phyloP scores from a whole-genome alignment of 2,888 invertebrate species.

The Lasioglossum vierecki region DNA sequence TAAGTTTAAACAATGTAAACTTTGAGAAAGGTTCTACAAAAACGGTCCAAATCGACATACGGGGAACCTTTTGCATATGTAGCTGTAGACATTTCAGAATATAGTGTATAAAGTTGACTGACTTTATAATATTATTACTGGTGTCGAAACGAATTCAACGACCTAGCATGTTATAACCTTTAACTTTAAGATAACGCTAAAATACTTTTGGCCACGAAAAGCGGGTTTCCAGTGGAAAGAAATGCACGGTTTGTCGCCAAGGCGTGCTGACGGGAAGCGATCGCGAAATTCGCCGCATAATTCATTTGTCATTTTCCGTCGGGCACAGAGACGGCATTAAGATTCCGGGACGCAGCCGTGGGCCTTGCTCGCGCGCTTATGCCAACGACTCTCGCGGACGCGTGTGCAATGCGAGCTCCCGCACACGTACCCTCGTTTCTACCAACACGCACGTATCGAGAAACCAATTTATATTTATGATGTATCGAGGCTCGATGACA shows the following conservation, averaged over 20 bases:
- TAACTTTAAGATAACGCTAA: too few relatives aligned
- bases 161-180: too few relatives aligned
- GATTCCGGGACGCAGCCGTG: slow-evolving; percentile 48
- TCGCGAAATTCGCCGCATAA: slow-evolving; percentile 34
- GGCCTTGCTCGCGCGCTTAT: slow-evolving; percentile 20
- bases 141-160: too few relatives aligned
- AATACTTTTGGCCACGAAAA: too few relatives aligned
- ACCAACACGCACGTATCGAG: slow-evolving; percentile 60
- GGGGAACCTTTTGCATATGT: too few relatives aligned
- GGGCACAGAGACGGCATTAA: slow-evolving; percentile 51
- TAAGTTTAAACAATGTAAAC: too few relatives aligned
- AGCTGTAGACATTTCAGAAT: too few relatives aligned
- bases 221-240: neutral
- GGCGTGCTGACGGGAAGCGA: neutral
- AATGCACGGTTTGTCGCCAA: neutral
- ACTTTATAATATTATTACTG: too few relatives aligned
- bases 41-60: too few relatives aligned
- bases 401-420: slow-evolving; percentile 13
- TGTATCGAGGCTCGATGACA: slow-evolving; percentile 77
- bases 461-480: slow-evolving; percentile 76
- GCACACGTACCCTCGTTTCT: slow-evolving; percentile 60
- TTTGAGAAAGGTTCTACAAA: too few relatives aligned
- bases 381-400: slow-evolving; percentile 52
- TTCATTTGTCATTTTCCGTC: slow-evolving; percentile 54
- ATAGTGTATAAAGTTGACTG: too few relatives aligned